phyloP scores from a whole-genome alignment of 2,888 invertebrate genomes.

The Autographa gamma region DNA sequence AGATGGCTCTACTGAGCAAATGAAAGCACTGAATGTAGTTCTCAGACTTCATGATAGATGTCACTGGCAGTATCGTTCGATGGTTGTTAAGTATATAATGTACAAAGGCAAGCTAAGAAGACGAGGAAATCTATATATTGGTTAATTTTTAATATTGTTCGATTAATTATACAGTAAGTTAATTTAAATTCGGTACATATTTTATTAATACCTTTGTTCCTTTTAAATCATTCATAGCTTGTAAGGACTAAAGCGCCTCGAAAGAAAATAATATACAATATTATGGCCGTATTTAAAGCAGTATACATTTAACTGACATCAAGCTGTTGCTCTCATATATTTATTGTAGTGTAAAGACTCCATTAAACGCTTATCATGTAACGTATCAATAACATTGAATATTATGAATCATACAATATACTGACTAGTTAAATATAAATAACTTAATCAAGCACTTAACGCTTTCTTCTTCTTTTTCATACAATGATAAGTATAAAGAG shows the following conservation, averaged over 20 bases:
- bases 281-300: too few relatives aligned
- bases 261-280: too few relatives aligned
- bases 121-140: too few relatives aligned
- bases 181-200: too few relatives aligned
- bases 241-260: too few relatives aligned
- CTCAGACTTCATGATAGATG: conserved; percentile 24
- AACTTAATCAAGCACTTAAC: background rate
- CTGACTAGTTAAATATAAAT: background rate
- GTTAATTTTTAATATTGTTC: too few relatives aligned
- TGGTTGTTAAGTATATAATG: background rate
- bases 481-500: too few relatives aligned
- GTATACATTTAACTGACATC: too few relatives aligned
- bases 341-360: background rate
- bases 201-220: too few relatives aligned
- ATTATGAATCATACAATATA: background rate
- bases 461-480: background rate
- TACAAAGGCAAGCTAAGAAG: too few relatives aligned
- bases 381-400: background rate
- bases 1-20: conserved; percentile 26
- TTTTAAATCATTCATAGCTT: too few relatives aligned
- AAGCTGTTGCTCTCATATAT: background rate
- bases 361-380: background rate
- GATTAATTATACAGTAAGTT: too few relatives aligned
- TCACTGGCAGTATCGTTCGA: conserved; percentile 12
- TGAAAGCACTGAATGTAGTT: background rate